Conservation (phyloP, 1,140 invertebrate genomes). For the Hyposmocoma kahamanoa region DNA sequence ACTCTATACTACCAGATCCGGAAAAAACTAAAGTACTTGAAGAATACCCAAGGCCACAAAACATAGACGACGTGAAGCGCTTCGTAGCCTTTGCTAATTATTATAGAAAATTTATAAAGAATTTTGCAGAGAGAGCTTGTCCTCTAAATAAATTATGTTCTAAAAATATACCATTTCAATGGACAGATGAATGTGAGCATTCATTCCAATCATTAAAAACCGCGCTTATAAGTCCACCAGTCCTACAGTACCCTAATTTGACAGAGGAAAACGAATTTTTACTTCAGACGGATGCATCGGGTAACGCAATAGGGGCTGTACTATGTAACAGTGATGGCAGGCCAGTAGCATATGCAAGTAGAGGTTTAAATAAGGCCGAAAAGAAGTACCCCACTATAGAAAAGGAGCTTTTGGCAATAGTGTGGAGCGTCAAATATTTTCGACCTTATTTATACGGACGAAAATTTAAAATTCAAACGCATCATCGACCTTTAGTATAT, state of each 20-base stretch:
- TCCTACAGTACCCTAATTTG: slow-evolving; percentile 36
- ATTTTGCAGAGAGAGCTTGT: slow-evolving; percentile 41
- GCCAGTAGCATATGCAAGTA: slow-evolving; percentile 45
- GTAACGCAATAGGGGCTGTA: slow-evolving; percentile 35
- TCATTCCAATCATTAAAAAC: slow-evolving; percentile 35
- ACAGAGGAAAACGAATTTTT: slow-evolving; percentile 32
- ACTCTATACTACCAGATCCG: slow-evolving; percentile 58
- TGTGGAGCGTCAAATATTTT: slow-evolving; percentile 64
- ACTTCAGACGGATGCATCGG: slow-evolving; percentile 41
- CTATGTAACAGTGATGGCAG: slow-evolving; percentile 46
- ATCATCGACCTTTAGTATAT: slow-evolving; percentile 45
- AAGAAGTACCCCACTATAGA: slow-evolving; percentile 53
- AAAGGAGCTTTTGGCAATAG: slow-evolving; percentile 72
- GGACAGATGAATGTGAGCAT: slow-evolving; percentile 22
- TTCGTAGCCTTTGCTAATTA: slow-evolving; percentile 64
- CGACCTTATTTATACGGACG: slow-evolving; percentile 48
- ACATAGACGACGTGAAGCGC: slow-evolving; percentile 42
- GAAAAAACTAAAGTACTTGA: slow-evolving; percentile 45
- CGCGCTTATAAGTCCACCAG: slow-evolving; percentile 16
- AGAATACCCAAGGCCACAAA: slow-evolving; percentile 51
- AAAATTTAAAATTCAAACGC: slow-evolving; percentile 57
- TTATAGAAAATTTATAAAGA: slow-evolving; percentile 57
- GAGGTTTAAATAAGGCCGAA: slow-evolving; percentile 54
- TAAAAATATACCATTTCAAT: slow-evolving; percentile 35
- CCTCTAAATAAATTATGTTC: slow-evolving; percentile 34